Conservation (phyloP, 2,113 vertebrate genomes). For the Grammomys surdaster region DNA sequence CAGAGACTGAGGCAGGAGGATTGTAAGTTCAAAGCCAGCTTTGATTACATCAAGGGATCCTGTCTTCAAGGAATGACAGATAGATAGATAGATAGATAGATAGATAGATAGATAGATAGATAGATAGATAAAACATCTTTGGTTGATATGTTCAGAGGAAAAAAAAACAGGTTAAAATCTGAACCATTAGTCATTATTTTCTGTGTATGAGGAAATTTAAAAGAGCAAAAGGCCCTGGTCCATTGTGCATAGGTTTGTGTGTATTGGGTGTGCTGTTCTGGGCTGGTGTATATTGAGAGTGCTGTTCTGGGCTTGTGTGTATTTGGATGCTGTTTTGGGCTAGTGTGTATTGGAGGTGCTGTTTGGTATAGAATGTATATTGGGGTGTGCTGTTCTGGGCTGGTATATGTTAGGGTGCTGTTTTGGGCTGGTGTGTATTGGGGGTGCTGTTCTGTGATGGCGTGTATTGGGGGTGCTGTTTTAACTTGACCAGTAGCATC, state of each 20-base stretch:
- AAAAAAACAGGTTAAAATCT: background rate
- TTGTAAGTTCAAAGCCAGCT: background rate
- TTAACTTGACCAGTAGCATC: background rate
- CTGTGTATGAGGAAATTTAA: constrained; percentile 1
- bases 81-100: background rate
- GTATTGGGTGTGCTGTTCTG: background rate
- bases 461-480: background rate
- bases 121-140: background rate
- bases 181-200: background rate
- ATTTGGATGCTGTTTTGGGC: background rate
- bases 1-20: background rate
- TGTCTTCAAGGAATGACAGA: background rate
- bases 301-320: background rate
- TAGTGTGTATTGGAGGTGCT: background rate
- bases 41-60: background rate
- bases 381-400: background rate
- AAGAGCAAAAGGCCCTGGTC: background rate
- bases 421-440: background rate
- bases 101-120: no score
- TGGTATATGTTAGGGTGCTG: no score
- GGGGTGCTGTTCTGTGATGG: background rate
- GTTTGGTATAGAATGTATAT: background rate
- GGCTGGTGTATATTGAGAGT: background rate
- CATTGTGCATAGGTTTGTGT: background rate
- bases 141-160: constrained; percentile 5